Base-by-base conservation (phyloP, 2,113 vertebrate genomes). In the Tenrec ecaudatus region DNA sequence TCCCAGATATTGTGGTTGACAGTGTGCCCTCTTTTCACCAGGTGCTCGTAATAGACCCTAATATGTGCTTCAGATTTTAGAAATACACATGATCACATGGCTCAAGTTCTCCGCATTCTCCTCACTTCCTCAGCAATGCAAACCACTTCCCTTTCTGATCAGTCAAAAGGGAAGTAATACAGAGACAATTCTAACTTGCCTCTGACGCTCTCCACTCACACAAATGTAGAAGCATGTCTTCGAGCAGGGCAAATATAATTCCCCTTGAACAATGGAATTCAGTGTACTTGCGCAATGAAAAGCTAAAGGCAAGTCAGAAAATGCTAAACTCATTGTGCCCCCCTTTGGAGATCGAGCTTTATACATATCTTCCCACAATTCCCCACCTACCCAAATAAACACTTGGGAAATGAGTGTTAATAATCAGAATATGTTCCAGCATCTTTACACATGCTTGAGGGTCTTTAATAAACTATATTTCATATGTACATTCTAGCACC, bases 231-330 rank as follows among this genome's bases (percentile, higher is more conserved):
- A 91, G 20, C 82, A 47, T 94, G 86, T 95, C 90, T 96, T 92
- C 77, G 95, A 94, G 82, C 86, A 92, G 86, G 90, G 89, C 89
- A 97, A 93, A 92, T 92, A 93, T 95, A 94, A 96, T 96, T 91
- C 90, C 88, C 93, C 75, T 85, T 77, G 82, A 75, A 96, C 96
- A 96, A 95, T 86, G 88, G 80, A 93, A 88, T 88, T 69, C 86
- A 78, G 43, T 40, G 27, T 90, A 89, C 60, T 81, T 91, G 31
- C 16, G 47, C 81, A 69, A 53, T 71, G 69, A 89, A 94, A 95
- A 88, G 27, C 31, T 79, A 3, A 31, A 62, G 38, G 31, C 68
- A 58, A 95, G 38, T 90, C 79, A 89, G 33, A 94, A 94, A 95
- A 85, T 53, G 76, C 66, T 80, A 95, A 90, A 93, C 90, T 82